Conservation (phyloP, 2,888 invertebrate genomes). For the Microplitis manilae region DNA sequence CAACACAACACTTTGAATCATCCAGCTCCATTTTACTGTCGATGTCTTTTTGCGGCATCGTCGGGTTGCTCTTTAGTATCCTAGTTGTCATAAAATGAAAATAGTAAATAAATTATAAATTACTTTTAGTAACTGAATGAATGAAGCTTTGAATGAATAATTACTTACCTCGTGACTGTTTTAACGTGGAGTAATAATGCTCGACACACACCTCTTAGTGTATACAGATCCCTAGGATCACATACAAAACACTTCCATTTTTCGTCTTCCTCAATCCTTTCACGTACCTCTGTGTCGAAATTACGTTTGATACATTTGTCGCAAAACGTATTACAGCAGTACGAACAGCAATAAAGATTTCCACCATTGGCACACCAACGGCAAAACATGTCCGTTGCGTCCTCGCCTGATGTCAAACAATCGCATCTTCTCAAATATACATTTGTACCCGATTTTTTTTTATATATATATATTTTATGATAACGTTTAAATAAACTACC, state of each 20-base stretch:
- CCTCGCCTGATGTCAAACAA: constrained; percentile 74
- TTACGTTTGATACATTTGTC: constrained; percentile 84
- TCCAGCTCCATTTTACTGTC: constrained; percentile 65
- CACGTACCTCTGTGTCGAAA: constrained; percentile 78
- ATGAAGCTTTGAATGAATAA: constrained; percentile 8
- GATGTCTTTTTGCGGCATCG: constrained; percentile 56
- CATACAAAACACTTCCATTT: constrained; percentile 88
- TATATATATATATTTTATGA: not conserved
- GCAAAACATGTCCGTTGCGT: constrained; percentile 87
- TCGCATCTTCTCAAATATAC: constrained; percentile 4
- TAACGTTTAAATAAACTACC: not conserved
- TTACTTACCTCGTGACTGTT: constrained; percentile 61
- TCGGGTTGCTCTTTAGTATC: constrained; percentile 58
- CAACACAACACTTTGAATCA: constrained; percentile 63
- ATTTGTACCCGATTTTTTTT: not conserved
- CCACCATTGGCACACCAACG: constrained; percentile 88
- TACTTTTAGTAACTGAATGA: not conserved
- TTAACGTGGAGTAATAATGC: constrained; percentile 78
- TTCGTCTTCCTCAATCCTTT: constrained; percentile 82
- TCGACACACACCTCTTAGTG: constrained; percentile 80
- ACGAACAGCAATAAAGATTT: constrained; percentile 85
- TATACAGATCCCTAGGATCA: constrained; percentile 78
- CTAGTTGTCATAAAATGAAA: constrained; percentile 45
- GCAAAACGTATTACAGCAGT: constrained; percentile 74
- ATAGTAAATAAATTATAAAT: not conserved